These are phyloP conservation scores for Mus pahari DNA, from an alignment of 2,113 vertebrate species.

Conservation along the genomic window DNA sequence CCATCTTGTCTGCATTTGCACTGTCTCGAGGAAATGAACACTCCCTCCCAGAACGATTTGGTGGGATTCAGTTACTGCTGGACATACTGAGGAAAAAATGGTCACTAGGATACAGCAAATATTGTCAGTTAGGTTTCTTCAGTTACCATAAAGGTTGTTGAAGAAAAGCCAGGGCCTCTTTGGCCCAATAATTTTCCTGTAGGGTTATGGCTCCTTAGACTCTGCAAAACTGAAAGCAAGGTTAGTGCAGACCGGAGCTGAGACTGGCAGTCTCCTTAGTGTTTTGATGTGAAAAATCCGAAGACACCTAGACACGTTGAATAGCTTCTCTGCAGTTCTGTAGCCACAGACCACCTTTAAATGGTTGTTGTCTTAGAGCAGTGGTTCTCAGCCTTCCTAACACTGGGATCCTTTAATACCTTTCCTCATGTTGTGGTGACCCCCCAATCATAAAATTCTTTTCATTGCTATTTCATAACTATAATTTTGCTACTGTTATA, in stretches of 20 bases:
- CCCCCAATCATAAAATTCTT: neutral
- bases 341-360: neutral
- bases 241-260: neutral
- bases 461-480: neutral
- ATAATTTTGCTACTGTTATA: neutral
- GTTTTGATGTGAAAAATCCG: neutral
- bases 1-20: neutral
- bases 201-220: neutral
- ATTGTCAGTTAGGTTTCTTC: neutral
- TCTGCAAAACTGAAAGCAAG: neutral
- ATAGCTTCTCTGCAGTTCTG: neutral
- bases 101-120: neutral
- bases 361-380: neutral
- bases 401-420: neutral
- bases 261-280: neutral
- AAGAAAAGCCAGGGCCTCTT: slow-evolving; percentile 1
- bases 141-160: neutral
- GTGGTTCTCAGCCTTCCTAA: neutral
- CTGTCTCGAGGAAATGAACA: neutral
- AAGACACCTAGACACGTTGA: neutral
- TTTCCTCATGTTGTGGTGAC: neutral
- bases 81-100: neutral
- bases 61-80: neutral
- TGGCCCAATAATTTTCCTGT: neutral
- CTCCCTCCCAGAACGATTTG: neutral